These are phyloP conservation scores for Myotis lucifugus DNA, from an alignment of 2,113 vertebrate species.

Conservation along the genomic window DNA sequence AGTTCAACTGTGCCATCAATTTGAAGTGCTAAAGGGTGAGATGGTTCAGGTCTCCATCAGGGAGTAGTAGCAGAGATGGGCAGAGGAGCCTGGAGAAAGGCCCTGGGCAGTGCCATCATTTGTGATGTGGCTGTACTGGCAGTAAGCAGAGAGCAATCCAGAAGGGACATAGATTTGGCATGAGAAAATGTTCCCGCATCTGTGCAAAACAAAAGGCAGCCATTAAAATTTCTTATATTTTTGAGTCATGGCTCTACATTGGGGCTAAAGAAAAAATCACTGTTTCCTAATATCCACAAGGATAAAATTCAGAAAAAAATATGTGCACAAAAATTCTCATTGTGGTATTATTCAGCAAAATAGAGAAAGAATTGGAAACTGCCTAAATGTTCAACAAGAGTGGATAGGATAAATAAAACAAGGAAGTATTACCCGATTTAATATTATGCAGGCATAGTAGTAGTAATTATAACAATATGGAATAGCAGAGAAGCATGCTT, in stretches of 20 bases:
- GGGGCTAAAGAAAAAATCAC: conserved; percentile 9
- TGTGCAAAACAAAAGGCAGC: not conserved
- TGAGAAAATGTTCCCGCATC: not conserved
- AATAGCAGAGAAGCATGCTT: not conserved
- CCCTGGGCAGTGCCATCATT: not conserved
- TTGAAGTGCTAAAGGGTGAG: not conserved
- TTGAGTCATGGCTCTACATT: conserved; percentile 17
- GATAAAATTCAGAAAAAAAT: not conserved
- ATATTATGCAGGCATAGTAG: conserved; percentile 19
- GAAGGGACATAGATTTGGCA: conserved; percentile 32
- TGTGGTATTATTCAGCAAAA: not conserved
- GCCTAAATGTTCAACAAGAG: not conserved
- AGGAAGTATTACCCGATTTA: not conserved
- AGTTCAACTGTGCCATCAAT: not conserved
- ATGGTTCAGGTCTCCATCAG: not conserved
- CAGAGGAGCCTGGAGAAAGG: not conserved
- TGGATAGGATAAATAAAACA: not conserved
- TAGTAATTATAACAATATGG: conserved; percentile 10
- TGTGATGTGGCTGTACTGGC: not conserved
- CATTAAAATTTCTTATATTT: conserved; percentile 17
- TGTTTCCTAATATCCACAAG: not conserved
- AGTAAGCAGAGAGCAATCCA: not conserved
- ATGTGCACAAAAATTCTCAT: not conserved
- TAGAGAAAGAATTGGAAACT: conserved; percentile 7
- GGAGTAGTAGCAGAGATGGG: not conserved